Base-by-base conservation (phyloP, 2,888 invertebrate genomes). In the Dendrolimus houi region DNA sequence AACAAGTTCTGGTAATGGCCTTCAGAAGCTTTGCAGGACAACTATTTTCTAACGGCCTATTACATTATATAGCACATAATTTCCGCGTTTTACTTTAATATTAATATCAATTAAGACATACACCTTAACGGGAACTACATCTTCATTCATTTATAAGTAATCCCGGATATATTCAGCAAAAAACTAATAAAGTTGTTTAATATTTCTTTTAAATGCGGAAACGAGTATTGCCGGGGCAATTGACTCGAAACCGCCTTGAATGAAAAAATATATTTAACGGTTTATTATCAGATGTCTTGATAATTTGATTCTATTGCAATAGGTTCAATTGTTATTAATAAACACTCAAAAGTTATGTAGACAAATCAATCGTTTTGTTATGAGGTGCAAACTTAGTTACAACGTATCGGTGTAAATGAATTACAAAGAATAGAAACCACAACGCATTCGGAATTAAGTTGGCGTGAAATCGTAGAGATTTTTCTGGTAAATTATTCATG, bases 401-500 rank as follows among this genome's bases (percentile, higher is more conserved):
- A 79, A 79, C 75, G 73, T 75, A 76, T 69, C 66, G 71, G 73
- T 74, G 79, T 81, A 83, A 84, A 85, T 85, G 81, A 84, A 83
- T 84, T 85, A 85, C 78, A 47, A 10, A 76, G 83, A 89, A 83
- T 86, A 85, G 89, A 87, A 87, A 87, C 78, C 76, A 77, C 81
- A 77, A 86, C 86, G 87, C 85, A 85, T 81, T 81, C 78, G 72
- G 88, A 89, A 90, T 89, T 82, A 83, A 83, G 81, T 84, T 79
- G 74, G 77, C 81, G 89, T 87, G 88, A 89, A 90, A 90, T 87
- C 88, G 89, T 86, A 84, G 87, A 89, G 88, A 88, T 87, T 87
- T 88, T 89, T 89, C 87, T 90, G 89, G 87, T 89, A 87, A 89
- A 90, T 90, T 87, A 90, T 90, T 89, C 89, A 90, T 89, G 86